Base-by-base conservation (phyloP, 2,888 invertebrate species). In the Brachyptera putata region DNA sequence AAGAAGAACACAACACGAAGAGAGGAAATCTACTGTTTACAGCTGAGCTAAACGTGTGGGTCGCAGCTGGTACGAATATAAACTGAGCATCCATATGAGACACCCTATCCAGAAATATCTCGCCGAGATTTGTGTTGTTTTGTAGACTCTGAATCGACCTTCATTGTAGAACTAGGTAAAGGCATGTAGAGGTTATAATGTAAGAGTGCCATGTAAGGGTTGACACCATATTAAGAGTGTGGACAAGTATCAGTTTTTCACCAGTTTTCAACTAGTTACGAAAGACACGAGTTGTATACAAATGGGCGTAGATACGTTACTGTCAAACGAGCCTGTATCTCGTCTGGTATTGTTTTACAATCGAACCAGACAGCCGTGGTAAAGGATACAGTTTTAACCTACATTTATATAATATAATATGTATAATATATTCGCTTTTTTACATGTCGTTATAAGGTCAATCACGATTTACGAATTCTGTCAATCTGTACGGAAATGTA, bases 51-150 rank as follows among this genome's bases (percentile, higher is more conserved):
- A 34, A 30, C 30, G 30, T 34, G 53, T 30, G 53, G 34, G 53
- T 7, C 5, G 53, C 53, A 53, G 53, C 53, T 53, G 53, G 34
- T 53, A 34, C 36, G 36, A 36, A 53, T 53, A 36, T 53, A 53
- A 53, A 34, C 53, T 18, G 16, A 34, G 34, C 49, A 26, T 41
- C 16, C 16, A 46, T 24, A 46, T 21, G 46, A 46, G 46, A 16
- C 18, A 18, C 43, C 43, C 43, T 21, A 43, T 43, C 43, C 43
- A 43, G 43, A 43, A 43, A 43, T 43, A 43, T 43, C 43, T 43
- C 14, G 11, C 43, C 16, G 18, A 11, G 43, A 11, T 43, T 43
- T 43, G 43, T 36, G 34, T 11, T 11, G 18, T 22, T 30, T 18
- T 53, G 16, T 34, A 36, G 22, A 3, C 9, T 3, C 13, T 21